These are phyloP conservation scores for Pyrgilauda ruficollis DNA, from an alignment of 2,113 vertebrate species.

Conservation along the genomic window DNA sequence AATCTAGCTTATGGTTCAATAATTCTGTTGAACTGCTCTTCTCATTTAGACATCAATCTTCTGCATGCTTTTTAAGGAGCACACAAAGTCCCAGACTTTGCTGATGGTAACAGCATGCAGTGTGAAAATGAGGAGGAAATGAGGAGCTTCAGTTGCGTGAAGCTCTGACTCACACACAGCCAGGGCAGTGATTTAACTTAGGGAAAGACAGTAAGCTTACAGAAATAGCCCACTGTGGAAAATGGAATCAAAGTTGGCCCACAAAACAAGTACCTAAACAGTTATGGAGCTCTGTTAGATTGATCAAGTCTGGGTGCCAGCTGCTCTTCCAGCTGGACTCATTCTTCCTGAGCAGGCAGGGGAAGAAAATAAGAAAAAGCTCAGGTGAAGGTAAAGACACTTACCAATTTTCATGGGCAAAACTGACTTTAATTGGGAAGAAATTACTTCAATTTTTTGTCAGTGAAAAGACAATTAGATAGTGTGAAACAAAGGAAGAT, in stretches of 20 bases:
- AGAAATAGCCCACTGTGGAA: background rate
- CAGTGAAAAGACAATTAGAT: background rate
- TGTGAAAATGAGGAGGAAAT: background rate
- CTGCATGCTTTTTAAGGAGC: background rate
- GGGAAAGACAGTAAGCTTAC: background rate
- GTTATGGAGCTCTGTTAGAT: background rate
- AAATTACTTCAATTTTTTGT: background rate
- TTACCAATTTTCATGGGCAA: background rate
- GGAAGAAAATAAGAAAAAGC: background rate
- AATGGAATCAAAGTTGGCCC: background rate
- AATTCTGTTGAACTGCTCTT: background rate
- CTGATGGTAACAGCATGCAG: background rate
- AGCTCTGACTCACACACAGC: background rate
- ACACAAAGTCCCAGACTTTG: background rate
- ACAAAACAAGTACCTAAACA: background rate
- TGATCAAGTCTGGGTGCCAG: background rate
- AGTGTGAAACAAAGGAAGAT: background rate
- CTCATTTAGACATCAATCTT: background rate
- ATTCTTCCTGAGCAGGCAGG: background rate
- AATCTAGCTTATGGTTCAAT: constrained; percentile 13
- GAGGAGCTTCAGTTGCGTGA: background rate
- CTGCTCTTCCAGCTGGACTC: background rate
- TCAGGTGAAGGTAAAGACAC: background rate
- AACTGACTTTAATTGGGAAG: background rate
- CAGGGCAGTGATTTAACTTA: background rate